Evolutionary conservation across 2,888 invertebrate genomes (phyloP).

Genomic region (Keiferia lycopersicella): DNA sequence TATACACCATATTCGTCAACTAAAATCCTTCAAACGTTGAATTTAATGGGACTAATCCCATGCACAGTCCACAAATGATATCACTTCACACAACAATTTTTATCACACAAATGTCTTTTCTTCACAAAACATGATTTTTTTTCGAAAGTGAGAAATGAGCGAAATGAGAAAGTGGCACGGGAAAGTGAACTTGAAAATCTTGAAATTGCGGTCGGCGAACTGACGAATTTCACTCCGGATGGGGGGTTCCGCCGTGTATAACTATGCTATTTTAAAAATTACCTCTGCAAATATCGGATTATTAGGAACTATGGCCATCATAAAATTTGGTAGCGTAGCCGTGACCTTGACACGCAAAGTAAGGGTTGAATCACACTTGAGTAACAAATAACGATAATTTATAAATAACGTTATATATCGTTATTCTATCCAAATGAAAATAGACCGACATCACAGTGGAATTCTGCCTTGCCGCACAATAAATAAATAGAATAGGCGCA

Average conservation of each 20-base stretch:
- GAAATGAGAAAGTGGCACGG: conserved; percentile 63
- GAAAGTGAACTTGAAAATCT: conserved; percentile 56
- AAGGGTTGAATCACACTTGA: conserved; percentile 17
- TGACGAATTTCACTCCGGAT: conserved; percentile 67
- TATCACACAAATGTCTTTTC: conserved; percentile 50
- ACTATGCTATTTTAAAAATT: conserved; percentile 43
- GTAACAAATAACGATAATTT: background rate
- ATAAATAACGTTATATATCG: background rate
- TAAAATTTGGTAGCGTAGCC: conserved; percentile 42
- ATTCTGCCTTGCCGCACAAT: too few species aligned
- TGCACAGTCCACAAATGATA: conserved; percentile 55
- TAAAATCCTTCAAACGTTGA: conserved; percentile 55
- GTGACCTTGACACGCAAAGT: conserved; percentile 35
- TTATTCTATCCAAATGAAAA: background rate
- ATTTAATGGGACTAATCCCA: conserved; percentile 43
- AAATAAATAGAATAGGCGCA: too few species aligned
- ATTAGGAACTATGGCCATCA: conserved; percentile 31
- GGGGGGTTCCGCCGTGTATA: conserved; percentile 42
- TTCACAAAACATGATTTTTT: conserved; percentile 50
- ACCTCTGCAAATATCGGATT: conserved; percentile 32
- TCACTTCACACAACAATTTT: conserved; percentile 49
- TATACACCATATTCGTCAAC: conserved; percentile 82
- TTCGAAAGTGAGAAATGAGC: conserved; percentile 69
- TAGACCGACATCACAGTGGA: too few species aligned
- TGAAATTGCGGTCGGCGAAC: conserved; percentile 65